These are phyloP conservation scores for Lepisosteus osseus DNA, from an alignment of 2,113 vertebrate species.

Conservation along the genomic window DNA sequence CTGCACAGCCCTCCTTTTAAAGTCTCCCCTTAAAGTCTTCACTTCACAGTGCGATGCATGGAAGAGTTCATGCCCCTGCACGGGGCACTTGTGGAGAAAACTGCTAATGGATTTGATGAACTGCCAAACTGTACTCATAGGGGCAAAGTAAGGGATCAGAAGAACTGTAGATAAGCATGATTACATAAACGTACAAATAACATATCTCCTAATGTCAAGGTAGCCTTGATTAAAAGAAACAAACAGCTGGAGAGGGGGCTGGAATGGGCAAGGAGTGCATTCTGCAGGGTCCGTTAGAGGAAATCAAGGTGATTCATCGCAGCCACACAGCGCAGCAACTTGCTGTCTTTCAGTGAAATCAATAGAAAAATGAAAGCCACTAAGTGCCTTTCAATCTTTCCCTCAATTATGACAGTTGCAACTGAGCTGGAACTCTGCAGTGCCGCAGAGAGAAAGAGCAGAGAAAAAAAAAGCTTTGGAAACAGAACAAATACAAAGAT, in stretches of 20 bases:
- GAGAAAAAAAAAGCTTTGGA: background rate
- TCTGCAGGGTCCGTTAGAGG: background rate
- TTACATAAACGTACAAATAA: slow-evolving; percentile 28
- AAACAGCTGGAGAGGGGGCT: background rate
- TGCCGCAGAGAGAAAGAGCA: background rate
- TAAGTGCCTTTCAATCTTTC: slow-evolving; percentile 1
- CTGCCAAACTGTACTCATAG: too few species aligned
- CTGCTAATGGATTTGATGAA: too few species aligned
- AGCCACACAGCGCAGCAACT: background rate
- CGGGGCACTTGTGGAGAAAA: too few species aligned
- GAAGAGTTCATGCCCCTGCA: too few species aligned
- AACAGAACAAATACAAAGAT: background rate
- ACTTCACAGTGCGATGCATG: too few species aligned
- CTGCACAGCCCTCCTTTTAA: too few species aligned
- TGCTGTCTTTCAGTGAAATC: slow-evolving; percentile 9
- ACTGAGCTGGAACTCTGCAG: background rate
- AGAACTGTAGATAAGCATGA: background rate
- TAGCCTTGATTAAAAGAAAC: slow-evolving; percentile 28
- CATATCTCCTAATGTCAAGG: slow-evolving; percentile 41
- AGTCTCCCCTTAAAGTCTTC: too few species aligned
- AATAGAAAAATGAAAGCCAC: background rate
- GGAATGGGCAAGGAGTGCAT: background rate
- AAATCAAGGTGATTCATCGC: background rate
- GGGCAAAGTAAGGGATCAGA: too few species aligned
- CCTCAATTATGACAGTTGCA: background rate